Conservation (phyloP, 1,140 invertebrate species). For the Chironomus tepperi region DNA sequence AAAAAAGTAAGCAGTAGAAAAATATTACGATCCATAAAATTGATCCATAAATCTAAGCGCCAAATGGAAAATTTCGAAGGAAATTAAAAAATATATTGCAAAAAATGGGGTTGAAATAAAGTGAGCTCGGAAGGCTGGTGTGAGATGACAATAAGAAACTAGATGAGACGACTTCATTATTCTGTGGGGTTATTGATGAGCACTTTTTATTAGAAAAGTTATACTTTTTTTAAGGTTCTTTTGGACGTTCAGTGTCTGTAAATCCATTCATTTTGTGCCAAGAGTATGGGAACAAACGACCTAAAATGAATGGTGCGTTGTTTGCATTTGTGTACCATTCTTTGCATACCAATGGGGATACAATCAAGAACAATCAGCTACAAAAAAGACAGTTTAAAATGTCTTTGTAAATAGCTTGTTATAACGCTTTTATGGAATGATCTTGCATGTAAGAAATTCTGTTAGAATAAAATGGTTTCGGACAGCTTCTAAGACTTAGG, state of each 20-base stretch:
- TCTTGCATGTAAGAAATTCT: too few species aligned
- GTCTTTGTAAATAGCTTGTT: too few species aligned
- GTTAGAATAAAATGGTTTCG: too few species aligned
- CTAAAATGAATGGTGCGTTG: neutral
- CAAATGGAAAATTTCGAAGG: slow-evolving; percentile 18
- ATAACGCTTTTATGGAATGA: too few species aligned
- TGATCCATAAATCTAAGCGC: slow-evolving; percentile 19
- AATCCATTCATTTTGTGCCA: too few species aligned
- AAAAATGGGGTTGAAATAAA: neutral
- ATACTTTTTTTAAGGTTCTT: neutral
- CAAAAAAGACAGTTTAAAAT: too few species aligned
- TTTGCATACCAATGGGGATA: neutral
- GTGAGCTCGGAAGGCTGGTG: neutral
- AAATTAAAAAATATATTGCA: slow-evolving; percentile 22
- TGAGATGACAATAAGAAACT: slow-evolving; percentile 3
- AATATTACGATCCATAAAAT: slow-evolving; percentile 19
- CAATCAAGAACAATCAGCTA: neutral
- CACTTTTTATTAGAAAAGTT: slow-evolving; percentile 4
- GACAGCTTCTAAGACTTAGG: too few species aligned
- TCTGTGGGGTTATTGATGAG: slow-evolving; percentile 1
- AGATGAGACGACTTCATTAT: slow-evolving; percentile 21
- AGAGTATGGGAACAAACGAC: neutral
- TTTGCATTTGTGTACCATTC: neutral
- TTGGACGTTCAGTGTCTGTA: too few species aligned
- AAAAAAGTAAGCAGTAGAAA: neutral